phyloP scores from a whole-genome alignment of 2,797 vertebrate species.

The Manis pentadactyla region DNA sequence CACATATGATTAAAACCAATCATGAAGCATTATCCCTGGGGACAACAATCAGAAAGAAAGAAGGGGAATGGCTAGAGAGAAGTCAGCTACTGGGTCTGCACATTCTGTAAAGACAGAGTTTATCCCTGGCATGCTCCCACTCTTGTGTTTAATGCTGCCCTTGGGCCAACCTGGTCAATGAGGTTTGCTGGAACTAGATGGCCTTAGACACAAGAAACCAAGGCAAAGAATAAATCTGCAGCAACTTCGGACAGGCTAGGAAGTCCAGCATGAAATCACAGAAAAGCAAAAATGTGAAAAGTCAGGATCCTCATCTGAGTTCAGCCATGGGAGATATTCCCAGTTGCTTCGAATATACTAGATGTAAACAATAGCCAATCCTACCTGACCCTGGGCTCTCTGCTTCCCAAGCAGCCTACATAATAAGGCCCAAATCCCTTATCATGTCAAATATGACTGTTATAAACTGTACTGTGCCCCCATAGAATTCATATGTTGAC shows the following conservation, averaged over 20 bases:
- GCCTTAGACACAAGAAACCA: neutral
- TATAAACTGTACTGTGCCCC: neutral
- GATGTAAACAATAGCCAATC: neutral
- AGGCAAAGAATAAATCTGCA: neutral
- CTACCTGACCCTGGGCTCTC: neutral
- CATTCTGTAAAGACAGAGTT: neutral
- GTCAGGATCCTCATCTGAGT: neutral
- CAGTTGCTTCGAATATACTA: neutral
- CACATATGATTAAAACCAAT: neutral
- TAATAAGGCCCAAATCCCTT: neutral
- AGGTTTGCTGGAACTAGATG: neutral
- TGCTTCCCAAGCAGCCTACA: neutral
- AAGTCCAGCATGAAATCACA: neutral
- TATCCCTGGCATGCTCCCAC: neutral
- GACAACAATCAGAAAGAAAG: neutral
- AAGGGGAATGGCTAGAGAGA: neutral
- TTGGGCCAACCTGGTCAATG: neutral
- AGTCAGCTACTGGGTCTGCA: neutral
- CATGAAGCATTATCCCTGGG: too few species aligned
- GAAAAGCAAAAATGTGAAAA: neutral
- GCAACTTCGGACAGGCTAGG: neutral
- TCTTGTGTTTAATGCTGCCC: neutral
- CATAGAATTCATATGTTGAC: neutral
- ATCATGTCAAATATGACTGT: neutral
- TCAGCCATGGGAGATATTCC: neutral